Evolutionary conservation across 2,888 invertebrate species (phyloP).

Genomic region (Drepanosiphum platanoidis): DNA sequence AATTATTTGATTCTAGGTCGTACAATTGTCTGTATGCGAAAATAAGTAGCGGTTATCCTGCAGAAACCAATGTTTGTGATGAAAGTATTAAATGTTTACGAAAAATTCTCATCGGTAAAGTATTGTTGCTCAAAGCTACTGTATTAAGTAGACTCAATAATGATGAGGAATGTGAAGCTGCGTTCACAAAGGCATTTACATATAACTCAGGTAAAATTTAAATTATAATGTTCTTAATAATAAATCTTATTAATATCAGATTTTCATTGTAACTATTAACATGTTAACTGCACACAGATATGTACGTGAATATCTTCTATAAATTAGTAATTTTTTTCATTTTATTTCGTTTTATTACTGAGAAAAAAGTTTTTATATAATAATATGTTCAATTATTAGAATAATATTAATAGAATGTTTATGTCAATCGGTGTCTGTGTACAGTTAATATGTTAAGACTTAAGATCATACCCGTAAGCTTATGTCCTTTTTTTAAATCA

Average conservation of each 20-base stretch:
- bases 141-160: conserved; percentile 36
- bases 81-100: conserved; percentile 17
- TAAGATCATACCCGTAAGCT: too few relatives aligned
- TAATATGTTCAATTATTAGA: too few relatives aligned
- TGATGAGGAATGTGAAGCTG: conserved; percentile 37
- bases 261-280: neutral
- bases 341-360: too few relatives aligned
- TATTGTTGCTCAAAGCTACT: conserved; percentile 50
- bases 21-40: conserved; percentile 48
- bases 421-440: too few relatives aligned
- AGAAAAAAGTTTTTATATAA: too few relatives aligned
- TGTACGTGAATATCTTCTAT: neutral
- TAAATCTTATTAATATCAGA: too few relatives aligned
- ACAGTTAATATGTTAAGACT: too few relatives aligned
- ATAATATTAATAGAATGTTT: too few relatives aligned
- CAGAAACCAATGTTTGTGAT: neutral
- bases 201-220: conserved; percentile 35
- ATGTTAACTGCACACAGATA: neutral
- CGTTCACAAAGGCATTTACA: conserved; percentile 33
- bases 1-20: conserved; percentile 18
- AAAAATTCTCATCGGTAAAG: conserved; percentile 44
- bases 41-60: neutral
- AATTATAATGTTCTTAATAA: neutral
- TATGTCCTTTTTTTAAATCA: too few relatives aligned
- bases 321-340: neutral